Percentiles rank a stretch among this genome's conserved stretches.
Conservation (phyloP, 30 jellyfish, hydroid and myxozoan genomes). For the Aurelia aurita region DNA sequence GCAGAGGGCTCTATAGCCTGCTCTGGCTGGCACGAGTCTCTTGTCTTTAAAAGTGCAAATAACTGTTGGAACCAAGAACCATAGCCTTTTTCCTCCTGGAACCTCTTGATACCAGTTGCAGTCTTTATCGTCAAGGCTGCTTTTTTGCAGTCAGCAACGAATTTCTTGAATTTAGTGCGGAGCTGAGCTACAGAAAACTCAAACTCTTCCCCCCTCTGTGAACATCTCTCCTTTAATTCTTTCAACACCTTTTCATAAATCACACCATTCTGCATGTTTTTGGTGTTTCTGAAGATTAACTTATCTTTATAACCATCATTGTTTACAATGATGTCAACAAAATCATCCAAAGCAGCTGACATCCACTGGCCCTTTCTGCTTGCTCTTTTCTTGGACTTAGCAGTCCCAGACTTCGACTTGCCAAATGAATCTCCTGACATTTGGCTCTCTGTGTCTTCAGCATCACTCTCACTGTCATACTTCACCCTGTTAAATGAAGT, state of each 20-base stretch:
- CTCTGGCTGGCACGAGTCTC: too few species aligned
- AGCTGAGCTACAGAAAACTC: constrained; percentile 19
- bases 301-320: neutral
- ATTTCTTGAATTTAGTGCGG: constrained; percentile 30
- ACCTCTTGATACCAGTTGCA: constrained; percentile 64
- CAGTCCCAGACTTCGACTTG: neutral
- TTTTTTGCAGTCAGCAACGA: constrained; percentile 30
- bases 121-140: constrained; percentile 60
- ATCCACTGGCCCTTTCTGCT: constrained; percentile 11
- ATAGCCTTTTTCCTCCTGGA: constrained; percentile 50
- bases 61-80: constrained; percentile 54
- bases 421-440: neutral
- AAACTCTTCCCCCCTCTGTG: constrained; percentile 9
- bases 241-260: constrained; percentile 2
- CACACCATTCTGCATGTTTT: constrained; percentile 15
- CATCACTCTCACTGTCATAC: constrained; percentile 4
- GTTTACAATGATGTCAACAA: constrained; percentile 3
- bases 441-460: neutral
- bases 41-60: constrained; percentile 36
- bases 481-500: neutral
- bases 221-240: neutral
- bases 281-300: constrained; percentile 16
- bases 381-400: constrained; percentile 1
- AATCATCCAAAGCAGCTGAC: neutral
- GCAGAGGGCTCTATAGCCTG: constrained; percentile 58